A percentile compares a stretch with the other conserved stretches of the same genome.
Evolutionary conservation across 2,888 invertebrate species (phyloP).

Genomic region (Cordilura impudica): DNA sequence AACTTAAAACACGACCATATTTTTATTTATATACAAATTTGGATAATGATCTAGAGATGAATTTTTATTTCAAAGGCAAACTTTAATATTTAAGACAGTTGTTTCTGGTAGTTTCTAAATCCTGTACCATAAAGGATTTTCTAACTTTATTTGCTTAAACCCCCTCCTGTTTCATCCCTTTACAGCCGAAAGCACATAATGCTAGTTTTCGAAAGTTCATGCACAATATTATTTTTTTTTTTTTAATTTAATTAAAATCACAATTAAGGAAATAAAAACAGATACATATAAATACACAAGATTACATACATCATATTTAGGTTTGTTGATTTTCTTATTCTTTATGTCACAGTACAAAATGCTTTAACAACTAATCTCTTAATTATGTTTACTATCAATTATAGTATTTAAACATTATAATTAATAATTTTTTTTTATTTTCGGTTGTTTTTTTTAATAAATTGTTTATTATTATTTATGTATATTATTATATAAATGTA

Average conservation of each 20-base stretch:
- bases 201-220: slow-evolving; percentile 47
- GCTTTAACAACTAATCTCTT: slow-evolving; percentile 65
- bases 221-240: slow-evolving; percentile 36
- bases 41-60: no score
- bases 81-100: no score
- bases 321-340: slow-evolving; percentile 56
- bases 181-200: no score
- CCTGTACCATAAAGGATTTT: no score
- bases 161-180: no score
- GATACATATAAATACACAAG: slow-evolving; percentile 60
- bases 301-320: slow-evolving; percentile 62
- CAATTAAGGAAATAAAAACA: slow-evolving; percentile 61
- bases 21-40: no score
- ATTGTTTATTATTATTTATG: slow-evolving; percentile 46
- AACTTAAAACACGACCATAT: no score
- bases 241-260: slow-evolving; percentile 60
- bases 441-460: slow-evolving; percentile 30
- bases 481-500: slow-evolving; percentile 9
- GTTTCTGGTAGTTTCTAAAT: no score
- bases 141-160: no score
- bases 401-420: slow-evolving; percentile 58
- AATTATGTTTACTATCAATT: slow-evolving; percentile 58
- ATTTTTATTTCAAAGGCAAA: no score
- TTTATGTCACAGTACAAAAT: slow-evolving; percentile 67
- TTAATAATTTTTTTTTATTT: slow-evolving; percentile 47